These are phyloP conservation scores for Drosophila gunungcola DNA, from an alignment of 1,140 invertebrate genomes.

Conservation along the genomic window DNA sequence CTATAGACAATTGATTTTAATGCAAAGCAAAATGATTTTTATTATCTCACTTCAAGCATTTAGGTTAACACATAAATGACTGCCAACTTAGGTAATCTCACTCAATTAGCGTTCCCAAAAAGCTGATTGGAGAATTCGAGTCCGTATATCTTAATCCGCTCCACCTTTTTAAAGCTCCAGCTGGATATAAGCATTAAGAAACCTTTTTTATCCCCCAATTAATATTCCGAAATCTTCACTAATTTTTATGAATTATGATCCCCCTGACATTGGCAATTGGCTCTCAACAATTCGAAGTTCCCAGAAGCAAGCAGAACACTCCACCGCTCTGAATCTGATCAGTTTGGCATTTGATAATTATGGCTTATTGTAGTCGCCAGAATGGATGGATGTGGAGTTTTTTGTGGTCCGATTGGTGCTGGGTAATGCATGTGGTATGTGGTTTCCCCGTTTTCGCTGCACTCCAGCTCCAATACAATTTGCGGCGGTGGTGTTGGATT, in stretches of 20 bases:
- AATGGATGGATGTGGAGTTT: slow-evolving; percentile 25
- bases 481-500: slow-evolving; percentile 32
- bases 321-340: slow-evolving; percentile 37
- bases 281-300: slow-evolving; percentile 12
- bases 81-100: slow-evolving; percentile 5
- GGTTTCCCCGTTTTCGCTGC: slow-evolving; percentile 30
- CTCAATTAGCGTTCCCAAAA: slow-evolving; percentile 10
- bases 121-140: slow-evolving; percentile 3
- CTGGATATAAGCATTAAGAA: slow-evolving; percentile 1
- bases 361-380: slow-evolving; percentile 73
- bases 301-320: slow-evolving; percentile 28
- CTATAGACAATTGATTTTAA: background rate
- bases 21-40: background rate
- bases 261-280: slow-evolving; percentile 45
- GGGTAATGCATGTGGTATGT: slow-evolving; percentile 34
- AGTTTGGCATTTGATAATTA: slow-evolving; percentile 77
- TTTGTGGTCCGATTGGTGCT: slow-evolving; percentile 7
- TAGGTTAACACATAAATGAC: slow-evolving; percentile 1
- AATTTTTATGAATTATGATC: slow-evolving; percentile 48
- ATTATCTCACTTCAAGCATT: background rate
- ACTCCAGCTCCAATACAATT: slow-evolving; percentile 41
- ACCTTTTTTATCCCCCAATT: slow-evolving; percentile 40
- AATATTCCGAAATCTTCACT: slow-evolving; percentile 30
- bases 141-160: slow-evolving; percentile 34
- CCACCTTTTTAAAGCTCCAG: slow-evolving; percentile 9